phyloP scores from a whole-genome alignment of 2,888 invertebrate species.

The Ochlodes sylvanus region DNA sequence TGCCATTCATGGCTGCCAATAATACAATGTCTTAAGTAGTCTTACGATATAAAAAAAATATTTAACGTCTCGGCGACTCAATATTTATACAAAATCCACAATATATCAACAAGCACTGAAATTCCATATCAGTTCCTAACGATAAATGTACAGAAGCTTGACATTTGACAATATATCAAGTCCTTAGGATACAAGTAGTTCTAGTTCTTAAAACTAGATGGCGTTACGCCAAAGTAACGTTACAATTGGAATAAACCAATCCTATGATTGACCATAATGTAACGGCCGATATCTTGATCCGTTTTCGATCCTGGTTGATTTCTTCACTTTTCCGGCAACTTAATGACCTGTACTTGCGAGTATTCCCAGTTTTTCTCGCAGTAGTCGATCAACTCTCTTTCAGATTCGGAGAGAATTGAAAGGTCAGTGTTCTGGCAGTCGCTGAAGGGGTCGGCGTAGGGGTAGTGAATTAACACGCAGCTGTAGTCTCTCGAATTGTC shows the following conservation, averaged over 20 bases:
- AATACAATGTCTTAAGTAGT: constrained; percentile 24
- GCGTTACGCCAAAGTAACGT: constrained; percentile 65
- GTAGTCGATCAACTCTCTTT: constrained; percentile 87
- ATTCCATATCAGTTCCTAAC: constrained; percentile 13
- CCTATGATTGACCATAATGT: constrained; percentile 20
- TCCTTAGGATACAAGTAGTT: constrained; percentile 32
- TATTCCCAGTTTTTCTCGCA: constrained; percentile 88
- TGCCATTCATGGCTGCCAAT: constrained; percentile 14
- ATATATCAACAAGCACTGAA: constrained; percentile 15
- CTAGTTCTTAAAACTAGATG: constrained; percentile 58
- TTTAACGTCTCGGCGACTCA: neutral
- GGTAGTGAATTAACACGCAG: constrained; percentile 84
- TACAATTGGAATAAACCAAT: constrained; percentile 40
- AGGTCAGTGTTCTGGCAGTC: constrained; percentile 73
- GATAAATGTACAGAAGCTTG: constrained; percentile 14
- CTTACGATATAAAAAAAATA: constrained; percentile 14
- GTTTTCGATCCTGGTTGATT: constrained; percentile 51
- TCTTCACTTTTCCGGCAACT: constrained; percentile 87
- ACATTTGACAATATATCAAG: constrained; percentile 25
- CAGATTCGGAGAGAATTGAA: constrained; percentile 84
- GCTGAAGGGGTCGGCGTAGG: constrained; percentile 76
- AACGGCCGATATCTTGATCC: constrained; percentile 30
- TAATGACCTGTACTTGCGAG: constrained; percentile 86
- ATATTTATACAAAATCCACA: constrained; percentile 20
- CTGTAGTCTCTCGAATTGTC: constrained; percentile 76